Percentiles rank a stretch among this genome's conserved stretches.
Evolutionary conservation across 2,797 vertebrate species (phyloP).

Genomic region (Clamator glandarius): DNA sequence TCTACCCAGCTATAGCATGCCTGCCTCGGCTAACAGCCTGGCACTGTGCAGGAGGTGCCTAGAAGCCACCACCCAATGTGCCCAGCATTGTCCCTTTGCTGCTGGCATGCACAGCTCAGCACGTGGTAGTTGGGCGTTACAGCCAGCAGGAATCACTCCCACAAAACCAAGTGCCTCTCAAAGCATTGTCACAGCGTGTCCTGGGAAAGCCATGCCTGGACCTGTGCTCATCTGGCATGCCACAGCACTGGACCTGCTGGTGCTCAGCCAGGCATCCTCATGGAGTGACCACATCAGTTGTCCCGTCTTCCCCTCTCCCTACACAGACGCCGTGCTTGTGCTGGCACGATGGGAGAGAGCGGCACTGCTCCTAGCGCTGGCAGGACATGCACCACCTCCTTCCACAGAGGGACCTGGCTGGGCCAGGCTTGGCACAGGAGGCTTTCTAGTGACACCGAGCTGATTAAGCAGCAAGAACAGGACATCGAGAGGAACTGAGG

Average conservation of each 20-base stretch:
- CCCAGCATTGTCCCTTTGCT: neutral
- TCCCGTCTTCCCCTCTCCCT: neutral
- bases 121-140: rapidly evolving
- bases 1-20: neutral
- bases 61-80: neutral
- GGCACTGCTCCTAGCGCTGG: neutral
- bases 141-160: neutral
- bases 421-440: rapidly evolving
- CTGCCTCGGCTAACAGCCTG: neutral
- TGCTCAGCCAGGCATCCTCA: neutral
- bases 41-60: neutral
- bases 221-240: rapidly evolving
- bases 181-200: neutral
- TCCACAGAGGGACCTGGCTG: neutral
- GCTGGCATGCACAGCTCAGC: rapidly evolving
- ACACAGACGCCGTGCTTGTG: rapidly evolving
- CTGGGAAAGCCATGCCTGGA: neutral
- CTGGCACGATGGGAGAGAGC: neutral
- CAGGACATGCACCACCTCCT: neutral
- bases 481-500: rapidly evolving
- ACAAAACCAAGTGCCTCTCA: neutral
- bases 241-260: rapidly evolving
- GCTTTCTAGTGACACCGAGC: neutral
- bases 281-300: neutral
- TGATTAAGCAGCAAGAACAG: rapidly evolving